These are phyloP conservation scores for Spilogale gracilis DNA, from an alignment of 2,113 vertebrate genomes.

Conservation along the genomic window DNA sequence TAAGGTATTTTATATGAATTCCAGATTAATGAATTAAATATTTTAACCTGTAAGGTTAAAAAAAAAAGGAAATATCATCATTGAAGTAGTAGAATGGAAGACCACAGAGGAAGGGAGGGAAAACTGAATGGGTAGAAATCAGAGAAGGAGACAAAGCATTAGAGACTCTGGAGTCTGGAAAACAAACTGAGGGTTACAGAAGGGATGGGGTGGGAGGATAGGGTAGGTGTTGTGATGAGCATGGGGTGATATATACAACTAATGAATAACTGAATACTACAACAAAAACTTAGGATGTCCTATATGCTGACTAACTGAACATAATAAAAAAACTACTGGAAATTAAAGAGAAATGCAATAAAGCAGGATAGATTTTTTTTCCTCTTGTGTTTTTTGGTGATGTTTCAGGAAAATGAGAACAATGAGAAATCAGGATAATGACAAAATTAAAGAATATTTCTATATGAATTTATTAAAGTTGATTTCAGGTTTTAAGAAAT, in stretches of 20 bases:
- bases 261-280: no score
- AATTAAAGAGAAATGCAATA: constrained; percentile 26
- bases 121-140: no score
- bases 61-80: neutral
- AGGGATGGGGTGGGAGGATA: no score
- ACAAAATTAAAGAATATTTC: constrained; percentile 6
- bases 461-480: neutral
- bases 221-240: no score
- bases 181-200: no score
- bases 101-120: no score
- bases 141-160: no score
- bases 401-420: neutral
- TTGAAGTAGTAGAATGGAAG: neutral
- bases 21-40: neutral
- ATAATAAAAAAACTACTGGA: neutral
- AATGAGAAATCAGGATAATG: neutral
- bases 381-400: neutral
- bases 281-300: neutral
- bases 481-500: neutral
- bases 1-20: neutral
- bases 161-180: no score
- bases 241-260: no score
- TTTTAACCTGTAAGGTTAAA: neutral
- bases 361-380: neutral
- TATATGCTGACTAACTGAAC: neutral